Base-by-base conservation (phyloP, 2,113 vertebrate genomes). In the Apodemus speciosus region DNA sequence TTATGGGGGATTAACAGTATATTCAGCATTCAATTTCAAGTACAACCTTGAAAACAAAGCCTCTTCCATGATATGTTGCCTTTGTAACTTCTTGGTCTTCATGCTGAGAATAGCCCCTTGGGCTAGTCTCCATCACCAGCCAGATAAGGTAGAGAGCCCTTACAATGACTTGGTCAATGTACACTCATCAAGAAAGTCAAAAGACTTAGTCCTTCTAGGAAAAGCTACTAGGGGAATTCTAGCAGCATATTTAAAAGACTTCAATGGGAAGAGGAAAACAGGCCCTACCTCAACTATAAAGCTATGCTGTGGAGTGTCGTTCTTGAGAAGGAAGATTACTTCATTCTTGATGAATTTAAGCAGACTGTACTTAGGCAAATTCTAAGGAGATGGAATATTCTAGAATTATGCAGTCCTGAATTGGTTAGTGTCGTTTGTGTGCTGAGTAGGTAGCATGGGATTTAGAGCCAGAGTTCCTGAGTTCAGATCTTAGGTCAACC, bases 371-470 rank as follows among this genome's bases (percentile, higher is more conserved):
- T 89, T 89, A 30, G 13, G 38, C 73, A 90, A 79, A 35, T 85
- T 80, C 46, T 46, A 92, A 90, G 40, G 73, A 38, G 53, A 69
- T 38, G 80, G 68, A 88, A 91, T 75, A 76, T 89, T 87, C 75
- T 80, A 72, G 75, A 71, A 66, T 35, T 25, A 87, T 16, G 3
- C 20, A 43, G 58, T 77, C 72, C 66, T 32, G 23, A 77, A 21
- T 85, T 27, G 64, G 64, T 20, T 58, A 21, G 30, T 77, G 9
- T 43, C 4, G 3, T 32, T 43, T 23, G 14, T 3, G 3, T 40
- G 68, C 72, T 89, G 40, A 58, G 9, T 38, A 32, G 58, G 13
- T 27, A 32, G 51, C 5, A 13, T 16, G 9, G 18, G 56, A 32
- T 51, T 38, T 85, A 58, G 69, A 87, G 43, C 30, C 46, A 72